Percentiles rank a stretch among this genome's conserved stretches.
phyloP scores from a whole-genome alignment of 2,888 invertebrate genomes.

The Chaetogeoica ovagalla region DNA sequence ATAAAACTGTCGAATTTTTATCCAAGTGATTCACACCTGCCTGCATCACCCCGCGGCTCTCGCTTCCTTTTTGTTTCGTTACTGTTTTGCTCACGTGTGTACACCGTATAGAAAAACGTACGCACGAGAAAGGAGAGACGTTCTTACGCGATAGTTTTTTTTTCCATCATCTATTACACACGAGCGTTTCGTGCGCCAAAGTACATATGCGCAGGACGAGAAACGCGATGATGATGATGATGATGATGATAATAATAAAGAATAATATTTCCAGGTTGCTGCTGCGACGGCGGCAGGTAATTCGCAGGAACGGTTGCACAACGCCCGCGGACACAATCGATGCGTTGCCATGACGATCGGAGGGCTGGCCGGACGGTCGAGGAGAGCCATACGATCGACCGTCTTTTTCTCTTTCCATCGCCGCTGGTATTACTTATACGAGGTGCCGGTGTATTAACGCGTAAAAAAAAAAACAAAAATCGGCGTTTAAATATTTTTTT shows the following conservation, averaged over 20 bases:
- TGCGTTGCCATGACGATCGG: slow-evolving; percentile 55
- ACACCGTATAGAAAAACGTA: too few relatives aligned
- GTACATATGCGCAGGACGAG: neutral
- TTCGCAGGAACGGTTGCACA: slow-evolving; percentile 41
- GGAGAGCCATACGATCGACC: slow-evolving; percentile 23
- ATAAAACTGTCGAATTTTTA: too few relatives aligned
- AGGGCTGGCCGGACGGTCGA: slow-evolving; percentile 29
- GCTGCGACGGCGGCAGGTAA: slow-evolving; percentile 34
- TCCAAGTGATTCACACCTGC: too few relatives aligned
- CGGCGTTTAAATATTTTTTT: too few relatives aligned
- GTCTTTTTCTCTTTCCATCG: neutral
- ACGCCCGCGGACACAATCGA: slow-evolving; percentile 55
- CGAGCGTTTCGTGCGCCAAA: neutral
- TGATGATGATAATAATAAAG: neutral
- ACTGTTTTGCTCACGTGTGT: too few relatives aligned
- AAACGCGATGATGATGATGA: neutral
- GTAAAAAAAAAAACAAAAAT: too few relatives aligned
- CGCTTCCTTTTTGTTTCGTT: too few relatives aligned
- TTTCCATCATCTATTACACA: neutral
- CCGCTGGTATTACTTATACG: too few relatives aligned
- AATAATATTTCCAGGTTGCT: slow-evolving; percentile 27
- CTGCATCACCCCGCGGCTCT: too few relatives aligned
- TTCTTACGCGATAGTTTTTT: neutral
- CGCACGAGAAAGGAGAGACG: too few relatives aligned
- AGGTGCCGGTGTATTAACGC: too few relatives aligned